phyloP scores from a whole-genome alignment of 1,140 invertebrate species.

The Chymomyza costata region DNA sequence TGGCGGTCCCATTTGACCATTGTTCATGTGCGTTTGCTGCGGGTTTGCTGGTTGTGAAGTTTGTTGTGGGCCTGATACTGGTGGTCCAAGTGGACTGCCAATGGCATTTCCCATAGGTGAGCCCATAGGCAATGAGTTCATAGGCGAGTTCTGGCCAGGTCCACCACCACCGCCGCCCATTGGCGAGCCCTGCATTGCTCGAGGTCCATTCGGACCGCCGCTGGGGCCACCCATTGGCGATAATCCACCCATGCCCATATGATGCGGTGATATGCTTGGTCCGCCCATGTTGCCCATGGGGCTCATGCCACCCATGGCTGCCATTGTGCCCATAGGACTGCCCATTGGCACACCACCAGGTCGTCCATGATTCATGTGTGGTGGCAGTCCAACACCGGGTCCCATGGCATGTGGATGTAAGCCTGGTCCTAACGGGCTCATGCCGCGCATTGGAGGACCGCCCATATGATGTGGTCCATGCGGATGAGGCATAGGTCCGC shows the following conservation, averaged over 20 bases:
- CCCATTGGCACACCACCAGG: conserved; percentile 67
- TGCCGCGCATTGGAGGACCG: conserved; percentile 80
- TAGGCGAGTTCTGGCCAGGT: conserved; percentile 77
- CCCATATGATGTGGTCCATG: conserved; percentile 77
- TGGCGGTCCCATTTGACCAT: conserved; percentile 72
- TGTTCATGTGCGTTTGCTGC: conserved; percentile 73
- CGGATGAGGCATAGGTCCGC: conserved; percentile 55
- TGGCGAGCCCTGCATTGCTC: conserved; percentile 79
- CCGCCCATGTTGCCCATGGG: conserved; percentile 78
- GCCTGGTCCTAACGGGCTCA: conserved; percentile 81
- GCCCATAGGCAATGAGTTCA: conserved; percentile 84
- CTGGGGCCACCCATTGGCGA: conserved; percentile 80
- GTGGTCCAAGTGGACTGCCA: conserved; percentile 82
- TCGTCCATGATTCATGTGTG: conserved; percentile 71
- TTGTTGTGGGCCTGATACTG: conserved; percentile 64
- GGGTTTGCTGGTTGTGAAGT: conserved; percentile 65
- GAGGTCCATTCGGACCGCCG: conserved; percentile 77
- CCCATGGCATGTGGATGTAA: conserved; percentile 64
- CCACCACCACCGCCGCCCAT: conserved; percentile 75
- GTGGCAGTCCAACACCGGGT: conserved; percentile 63
- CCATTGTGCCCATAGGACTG: conserved; percentile 73
- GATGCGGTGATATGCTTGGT: conserved; percentile 78
- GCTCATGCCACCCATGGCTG: conserved; percentile 78
- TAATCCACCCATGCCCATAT: conserved; percentile 80
- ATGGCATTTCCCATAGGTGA: conserved; percentile 83